phyloP scores from a whole-genome alignment of 2,888 invertebrate species.

The Sabatieria punctata region DNA sequence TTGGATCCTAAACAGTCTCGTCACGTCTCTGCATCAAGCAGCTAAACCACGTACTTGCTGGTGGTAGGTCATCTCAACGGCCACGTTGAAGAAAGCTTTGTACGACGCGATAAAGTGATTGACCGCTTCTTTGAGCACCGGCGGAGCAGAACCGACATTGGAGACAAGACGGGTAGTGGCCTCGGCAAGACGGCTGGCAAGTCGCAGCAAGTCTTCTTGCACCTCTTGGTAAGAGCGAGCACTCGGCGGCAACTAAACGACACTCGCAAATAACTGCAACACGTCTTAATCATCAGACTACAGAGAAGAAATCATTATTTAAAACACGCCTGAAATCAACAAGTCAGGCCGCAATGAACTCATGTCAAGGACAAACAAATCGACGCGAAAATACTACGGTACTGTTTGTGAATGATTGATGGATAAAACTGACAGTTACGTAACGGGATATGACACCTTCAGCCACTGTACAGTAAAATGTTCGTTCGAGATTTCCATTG shows the following conservation, averaged over 20 bases:
- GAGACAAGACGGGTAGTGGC: slow-evolving; percentile 65
- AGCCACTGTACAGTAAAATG: too few relatives aligned
- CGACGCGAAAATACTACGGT: too few relatives aligned
- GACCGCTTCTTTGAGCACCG: slow-evolving; percentile 52
- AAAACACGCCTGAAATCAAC: too few relatives aligned
- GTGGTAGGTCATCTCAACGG: slow-evolving; percentile 69
- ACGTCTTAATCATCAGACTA: background rate
- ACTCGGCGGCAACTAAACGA: slow-evolving; percentile 10
- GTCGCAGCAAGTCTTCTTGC: slow-evolving; percentile 63
- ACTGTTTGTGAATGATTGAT: too few relatives aligned
- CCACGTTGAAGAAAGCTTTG: slow-evolving; percentile 54
- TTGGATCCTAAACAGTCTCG: slow-evolving; percentile 45
- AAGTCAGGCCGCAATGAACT: too few relatives aligned
- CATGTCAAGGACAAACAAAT: too few relatives aligned
- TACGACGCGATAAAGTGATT: slow-evolving; percentile 57
- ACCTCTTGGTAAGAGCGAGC: slow-evolving; percentile 42
- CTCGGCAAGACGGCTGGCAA: slow-evolving; percentile 64
- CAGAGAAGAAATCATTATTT: background rate
- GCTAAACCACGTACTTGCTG: slow-evolving; percentile 39
- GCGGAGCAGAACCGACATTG: slow-evolving; percentile 48
- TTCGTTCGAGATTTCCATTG: too few relatives aligned
- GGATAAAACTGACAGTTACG: too few relatives aligned
- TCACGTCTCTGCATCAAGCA: too few relatives aligned
- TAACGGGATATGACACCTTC: too few relatives aligned
- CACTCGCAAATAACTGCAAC: background rate